Base-by-base conservation (phyloP, 2,797 vertebrate species). In the Typhlichthys subterraneus region DNA sequence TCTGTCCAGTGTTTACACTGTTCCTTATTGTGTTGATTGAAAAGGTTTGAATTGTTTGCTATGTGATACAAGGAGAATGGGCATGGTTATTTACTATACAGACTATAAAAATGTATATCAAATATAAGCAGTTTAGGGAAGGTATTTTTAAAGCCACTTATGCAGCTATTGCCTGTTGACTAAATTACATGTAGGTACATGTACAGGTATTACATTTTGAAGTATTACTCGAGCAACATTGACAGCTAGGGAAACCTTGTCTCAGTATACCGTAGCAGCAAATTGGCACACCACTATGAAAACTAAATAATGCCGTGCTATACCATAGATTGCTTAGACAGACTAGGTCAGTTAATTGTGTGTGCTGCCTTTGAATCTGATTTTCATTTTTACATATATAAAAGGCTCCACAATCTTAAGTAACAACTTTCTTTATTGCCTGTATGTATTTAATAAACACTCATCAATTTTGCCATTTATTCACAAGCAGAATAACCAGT, bases 401-500 rank as follows among this genome's bases (percentile, higher is more conserved):
- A 81, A 81, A 72, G 69, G 45, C 13, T 71, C 61, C 23, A 29
- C 23, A 4, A 29, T 29, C 23, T 29, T 68, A 57, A 66, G 29
- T 53, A 53, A 65, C 57, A 52, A 63, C 33, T 69, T 29, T 29
- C 29, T 14, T 51, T 57, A 2, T 1, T 63, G 29, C 65, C 5
- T 65, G 56, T 65, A 31, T 17, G 4, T 59, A 19, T 63, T 45
- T 2, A 50, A 87, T 38, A 50, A 87, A 53, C 42, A 79, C 23
- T 29, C 42, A 47, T 84, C 61, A 80, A 70, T 69, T 82, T 87
- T 54, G 82, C 59, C 75, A 80, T 91, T 91, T 91, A 92, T 89
- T 92, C 85, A 87, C 82, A 88, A 88, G 73, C 77, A 89, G 76
- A 81, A 70, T 73, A 67, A 83, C 65, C 77, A 85, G 77, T 81